phyloP scores from a whole-genome alignment of 92 coral and sea anemone genomes.

The Paramuricea clavata region DNA sequence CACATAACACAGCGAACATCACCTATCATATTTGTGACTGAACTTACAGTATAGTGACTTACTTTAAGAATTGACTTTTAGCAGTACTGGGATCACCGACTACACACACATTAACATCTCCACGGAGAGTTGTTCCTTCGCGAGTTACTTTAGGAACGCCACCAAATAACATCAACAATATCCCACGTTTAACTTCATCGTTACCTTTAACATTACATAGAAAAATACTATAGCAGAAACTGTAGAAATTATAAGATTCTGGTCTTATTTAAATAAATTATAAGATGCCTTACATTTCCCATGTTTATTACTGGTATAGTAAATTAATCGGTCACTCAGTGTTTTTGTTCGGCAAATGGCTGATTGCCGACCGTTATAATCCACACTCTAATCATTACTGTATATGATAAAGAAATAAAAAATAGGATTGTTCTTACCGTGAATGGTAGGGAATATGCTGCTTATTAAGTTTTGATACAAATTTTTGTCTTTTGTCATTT shows the following conservation, averaged over 20 bases:
- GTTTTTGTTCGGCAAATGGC: no score
- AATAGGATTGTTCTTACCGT: constrained; percentile 71
- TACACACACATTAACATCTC: constrained; percentile 96
- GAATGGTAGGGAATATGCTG: constrained; percentile 98
- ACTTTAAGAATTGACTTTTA: constrained; percentile 97
- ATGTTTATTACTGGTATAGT: no score
- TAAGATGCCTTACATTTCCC: no score
- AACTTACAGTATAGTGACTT: constrained; percentile 32
- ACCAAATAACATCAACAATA: constrained; percentile 96
- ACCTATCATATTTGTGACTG: not conserved
- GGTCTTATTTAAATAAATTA: no score
- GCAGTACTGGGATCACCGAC: constrained; percentile 99
- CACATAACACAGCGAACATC: not conserved
- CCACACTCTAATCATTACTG: no score
- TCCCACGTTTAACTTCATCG: constrained; percentile 98
- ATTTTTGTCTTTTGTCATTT: constrained; percentile 96
- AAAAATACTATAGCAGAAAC: not conserved
- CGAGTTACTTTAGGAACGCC: constrained; percentile 95
- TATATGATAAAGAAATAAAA: not conserved
- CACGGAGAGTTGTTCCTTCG: constrained; percentile 92
- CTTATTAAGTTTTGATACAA: constrained; percentile 89
- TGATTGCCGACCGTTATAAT: no score
- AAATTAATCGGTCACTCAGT: no score
- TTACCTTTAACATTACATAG: constrained; percentile 66
- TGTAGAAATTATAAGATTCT: no score